Evolutionary conservation across 2,888 invertebrate species (phyloP), one percentile per base, ranked within the genome.

Genomic region (Drosophila buzzatii): DNA sequence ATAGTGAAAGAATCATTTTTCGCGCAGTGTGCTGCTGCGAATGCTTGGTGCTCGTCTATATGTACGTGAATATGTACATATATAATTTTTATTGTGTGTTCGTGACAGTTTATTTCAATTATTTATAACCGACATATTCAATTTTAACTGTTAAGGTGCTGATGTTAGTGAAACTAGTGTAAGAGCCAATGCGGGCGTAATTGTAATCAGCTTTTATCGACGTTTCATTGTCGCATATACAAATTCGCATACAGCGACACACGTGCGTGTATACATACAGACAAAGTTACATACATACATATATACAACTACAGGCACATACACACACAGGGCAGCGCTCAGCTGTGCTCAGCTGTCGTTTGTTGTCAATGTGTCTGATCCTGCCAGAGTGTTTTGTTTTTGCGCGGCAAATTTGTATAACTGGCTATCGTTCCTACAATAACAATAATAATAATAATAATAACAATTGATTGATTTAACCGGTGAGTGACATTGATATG

Each of bases 261-360:
- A 79, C 79, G 69, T 72, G 78, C 66, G 77, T 70, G 71, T 66
- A 20, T 39, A 61, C 31, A 59, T 55, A 64, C 58, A 51, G 56
- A 63, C 58, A 33, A 23, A 52, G 41, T 42, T 41, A 58, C 42
- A 47, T 58, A 62, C 57, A 27, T 51, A 53, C 61, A 59, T 51
- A 59, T 53, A 12, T 61, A 52, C 18, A 49, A 0, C 3, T 3
- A 45, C 16, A 47, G 2, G 31, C 52, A 65, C 44, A 64, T 23
- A 49, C 52, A 49, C 47, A 66, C 23, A 44, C 56, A 59, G 31
- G 39, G 45, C 66, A 74, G 61, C 86, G 73, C 69, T 84, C 72
- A 85, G 83, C 83, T 85, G 83, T 81, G 76, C 79, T 78, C 85
- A 85, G 87, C 87, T 86, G 85, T 80, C 71, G 72, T 76, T 79